A percentile compares a stretch with the other conserved stretches of the same genome.
Evolutionary conservation across 2,113 vertebrate species (phyloP).

Genomic region (Carassius auratus): DNA sequence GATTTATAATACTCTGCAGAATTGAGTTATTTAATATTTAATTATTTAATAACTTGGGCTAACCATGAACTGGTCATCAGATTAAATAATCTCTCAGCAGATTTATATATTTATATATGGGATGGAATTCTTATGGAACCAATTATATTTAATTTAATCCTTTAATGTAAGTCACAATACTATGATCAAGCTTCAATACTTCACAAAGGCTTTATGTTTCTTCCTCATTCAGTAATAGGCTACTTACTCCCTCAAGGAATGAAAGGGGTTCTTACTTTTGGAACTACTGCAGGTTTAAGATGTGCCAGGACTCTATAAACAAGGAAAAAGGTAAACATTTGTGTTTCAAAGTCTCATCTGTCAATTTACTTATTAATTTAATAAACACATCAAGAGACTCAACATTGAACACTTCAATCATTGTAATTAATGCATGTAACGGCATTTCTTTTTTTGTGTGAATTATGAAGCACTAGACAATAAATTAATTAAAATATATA

Average conservation of each 20-base stretch:
- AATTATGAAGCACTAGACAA: constrained; percentile 71
- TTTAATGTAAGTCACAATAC: constrained; percentile 40
- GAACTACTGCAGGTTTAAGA: constrained; percentile 62
- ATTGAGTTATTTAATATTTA: constrained; percentile 10
- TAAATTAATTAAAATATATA: constrained; percentile 78
- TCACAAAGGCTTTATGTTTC: constrained; percentile 23
- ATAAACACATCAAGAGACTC: constrained; percentile 87
- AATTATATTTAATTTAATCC: constrained; percentile 33
- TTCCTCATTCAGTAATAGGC: neutral
- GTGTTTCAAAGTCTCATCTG: constrained; percentile 73
- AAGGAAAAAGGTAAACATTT: constrained; percentile 51
- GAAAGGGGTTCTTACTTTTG: constrained; percentile 20
- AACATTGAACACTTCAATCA: constrained; percentile 78
- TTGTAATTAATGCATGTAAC: constrained; percentile 81
- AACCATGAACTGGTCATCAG: neutral
- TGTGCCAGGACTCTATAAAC: constrained; percentile 60
- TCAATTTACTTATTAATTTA: constrained; percentile 84
- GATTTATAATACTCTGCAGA: neutral
- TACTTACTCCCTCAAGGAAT: constrained; percentile 21
- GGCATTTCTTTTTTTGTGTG: constrained; percentile 57
- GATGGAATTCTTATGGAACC: constrained; percentile 17
- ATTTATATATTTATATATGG: neutral
- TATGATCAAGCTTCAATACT: constrained; percentile 9
- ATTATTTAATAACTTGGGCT: neutral
- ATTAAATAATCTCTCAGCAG: too few relatives aligned